Conservation (phyloP, 1,140 invertebrate species). For the Globodera ellingtonae region DNA sequence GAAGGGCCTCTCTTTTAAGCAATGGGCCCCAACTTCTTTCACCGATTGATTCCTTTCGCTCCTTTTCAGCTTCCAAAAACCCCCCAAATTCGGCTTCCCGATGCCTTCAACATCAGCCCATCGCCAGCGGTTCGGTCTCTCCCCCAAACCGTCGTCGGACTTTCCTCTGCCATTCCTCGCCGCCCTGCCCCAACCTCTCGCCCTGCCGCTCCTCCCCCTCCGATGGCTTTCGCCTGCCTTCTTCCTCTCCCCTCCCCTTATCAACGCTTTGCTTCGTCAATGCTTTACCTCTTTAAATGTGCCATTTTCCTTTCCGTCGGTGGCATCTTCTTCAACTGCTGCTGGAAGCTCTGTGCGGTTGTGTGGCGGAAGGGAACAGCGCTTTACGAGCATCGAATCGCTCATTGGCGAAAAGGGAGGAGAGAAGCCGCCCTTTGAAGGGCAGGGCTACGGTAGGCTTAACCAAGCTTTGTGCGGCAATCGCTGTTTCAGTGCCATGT, state of each 20-base stretch:
- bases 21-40: too few relatives aligned
- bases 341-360: not conserved
- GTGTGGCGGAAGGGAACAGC: too few relatives aligned
- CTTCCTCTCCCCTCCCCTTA: not conserved
- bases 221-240: not conserved
- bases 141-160: not conserved
- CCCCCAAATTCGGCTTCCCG: too few relatives aligned
- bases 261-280: not conserved
- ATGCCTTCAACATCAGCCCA: not conserved
- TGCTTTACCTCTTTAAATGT: not conserved
- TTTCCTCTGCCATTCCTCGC: not conserved
- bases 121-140: not conserved
- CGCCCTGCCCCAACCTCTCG: not conserved
- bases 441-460: not conserved
- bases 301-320: not conserved
- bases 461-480: not conserved
- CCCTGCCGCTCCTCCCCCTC: not conserved
- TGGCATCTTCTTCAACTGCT: not conserved
- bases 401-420: not conserved
- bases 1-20: too few relatives aligned
- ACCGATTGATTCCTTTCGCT: too few relatives aligned
- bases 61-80: too few relatives aligned
- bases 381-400: conserved; percentile 17
- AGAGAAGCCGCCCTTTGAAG: not conserved
- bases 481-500: too few relatives aligned